phyloP scores from a whole-genome alignment of 1,140 invertebrate genomes.

The Trichonephila inaurata region DNA sequence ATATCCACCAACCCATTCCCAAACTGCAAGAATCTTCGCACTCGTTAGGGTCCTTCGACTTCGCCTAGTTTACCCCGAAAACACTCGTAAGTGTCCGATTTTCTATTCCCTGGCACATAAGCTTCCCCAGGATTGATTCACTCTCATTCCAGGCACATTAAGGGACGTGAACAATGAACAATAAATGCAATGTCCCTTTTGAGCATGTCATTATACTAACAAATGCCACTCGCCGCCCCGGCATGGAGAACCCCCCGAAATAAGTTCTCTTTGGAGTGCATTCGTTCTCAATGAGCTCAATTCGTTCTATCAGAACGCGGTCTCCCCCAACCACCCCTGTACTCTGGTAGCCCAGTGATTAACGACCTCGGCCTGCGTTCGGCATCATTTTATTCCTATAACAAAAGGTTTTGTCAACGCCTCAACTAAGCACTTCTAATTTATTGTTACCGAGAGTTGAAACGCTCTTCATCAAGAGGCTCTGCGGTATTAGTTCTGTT shows the following conservation, averaged over 20 bases:
- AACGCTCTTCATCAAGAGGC: constrained; percentile 41
- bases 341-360: constrained; percentile 44
- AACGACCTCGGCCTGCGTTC: constrained; percentile 36
- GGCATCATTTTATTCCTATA: constrained; percentile 67
- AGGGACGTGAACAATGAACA: constrained; percentile 3
- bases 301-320: neutral
- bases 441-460: constrained; percentile 53
- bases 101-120: neutral
- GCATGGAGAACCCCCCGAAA: neutral
- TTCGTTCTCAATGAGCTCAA: constrained; percentile 28
- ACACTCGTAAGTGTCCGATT: neutral
- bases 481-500: constrained; percentile 24
- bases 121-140: constrained; percentile 1
- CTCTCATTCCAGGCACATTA: constrained; percentile 23
- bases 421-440: constrained; percentile 60
- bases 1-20: no score
- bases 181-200: constrained; percentile 37
- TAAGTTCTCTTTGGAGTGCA: constrained; percentile 36
- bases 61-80: neutral
- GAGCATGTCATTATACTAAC: constrained; percentile 34
- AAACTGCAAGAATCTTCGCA: no score
- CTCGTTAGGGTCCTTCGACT: no score
- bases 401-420: constrained; percentile 70
- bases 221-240: constrained; percentile 16
- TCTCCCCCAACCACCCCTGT: neutral